Conservation (phyloP, 2,888 invertebrate genomes). For the Dione vanillae region DNA sequence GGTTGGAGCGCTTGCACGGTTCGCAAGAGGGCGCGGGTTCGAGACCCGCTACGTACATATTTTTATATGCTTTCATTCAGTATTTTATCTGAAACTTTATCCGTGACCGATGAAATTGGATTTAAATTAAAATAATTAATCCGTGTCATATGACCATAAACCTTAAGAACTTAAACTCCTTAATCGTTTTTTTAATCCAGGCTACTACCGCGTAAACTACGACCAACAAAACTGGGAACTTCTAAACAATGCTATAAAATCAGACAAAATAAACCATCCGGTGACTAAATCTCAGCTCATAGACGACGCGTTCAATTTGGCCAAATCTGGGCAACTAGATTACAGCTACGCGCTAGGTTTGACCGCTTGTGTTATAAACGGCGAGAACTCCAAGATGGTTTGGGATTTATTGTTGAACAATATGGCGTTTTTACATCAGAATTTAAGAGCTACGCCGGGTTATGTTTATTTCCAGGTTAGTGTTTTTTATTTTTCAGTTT, state of each 20-base stretch:
- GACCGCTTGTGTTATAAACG: conserved; percentile 84
- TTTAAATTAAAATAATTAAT: too few relatives aligned
- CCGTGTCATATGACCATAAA: too few relatives aligned
- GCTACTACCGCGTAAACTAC: conserved; percentile 87
- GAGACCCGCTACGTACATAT: too few relatives aligned
- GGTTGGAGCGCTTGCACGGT: too few relatives aligned
- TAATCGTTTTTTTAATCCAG: conserved; percentile 55
- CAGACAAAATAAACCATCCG: conserved; percentile 80
- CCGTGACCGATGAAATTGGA: too few relatives aligned
- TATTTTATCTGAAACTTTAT: too few relatives aligned
- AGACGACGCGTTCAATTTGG: conserved; percentile 88
- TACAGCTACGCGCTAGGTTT: conserved; percentile 86
- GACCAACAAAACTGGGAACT: conserved; percentile 84
- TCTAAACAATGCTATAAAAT: conserved; percentile 75
- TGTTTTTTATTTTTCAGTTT: too few relatives aligned
- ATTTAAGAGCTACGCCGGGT: conserved; percentile 77
- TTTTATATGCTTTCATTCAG: too few relatives aligned
- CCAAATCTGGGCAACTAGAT: conserved; percentile 82
- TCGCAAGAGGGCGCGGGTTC: too few relatives aligned
- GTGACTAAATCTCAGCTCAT: conserved; percentile 88
- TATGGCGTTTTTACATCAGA: conserved; percentile 78
- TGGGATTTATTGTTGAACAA: conserved; percentile 86
- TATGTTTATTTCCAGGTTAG: conserved; percentile 79
- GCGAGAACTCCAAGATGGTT: conserved; percentile 86
- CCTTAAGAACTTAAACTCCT: too few relatives aligned